These are phyloP conservation scores for Ennomos erosarius DNA, from an alignment of 2,888 invertebrate species.

Conservation along the genomic window DNA sequence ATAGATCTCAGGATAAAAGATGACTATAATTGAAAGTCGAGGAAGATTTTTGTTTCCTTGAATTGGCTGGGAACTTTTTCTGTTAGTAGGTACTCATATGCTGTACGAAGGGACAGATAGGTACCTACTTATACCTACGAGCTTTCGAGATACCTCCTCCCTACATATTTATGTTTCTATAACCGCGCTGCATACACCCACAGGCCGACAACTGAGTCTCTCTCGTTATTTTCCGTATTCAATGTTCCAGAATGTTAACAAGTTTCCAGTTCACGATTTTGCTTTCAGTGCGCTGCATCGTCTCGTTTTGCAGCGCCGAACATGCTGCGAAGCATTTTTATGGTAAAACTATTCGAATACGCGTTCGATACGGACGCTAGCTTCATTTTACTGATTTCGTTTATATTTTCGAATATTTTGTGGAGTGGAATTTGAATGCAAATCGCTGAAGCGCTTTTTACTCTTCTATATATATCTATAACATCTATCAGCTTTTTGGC, in stretches of 20 bases:
- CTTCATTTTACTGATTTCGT: conserved; percentile 28
- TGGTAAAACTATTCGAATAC: conserved; percentile 53
- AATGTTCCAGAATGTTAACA: conserved; percentile 64
- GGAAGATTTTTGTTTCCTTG: conserved; percentile 13
- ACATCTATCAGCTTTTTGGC: conserved; percentile 21
- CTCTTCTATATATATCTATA: conserved; percentile 2
- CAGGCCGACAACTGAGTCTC: conserved; percentile 47
- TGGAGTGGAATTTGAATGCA: conserved; percentile 26
- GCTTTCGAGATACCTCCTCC: conserved; percentile 11
- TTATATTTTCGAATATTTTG: conserved; percentile 28
- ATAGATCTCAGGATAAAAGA: conserved; percentile 16
- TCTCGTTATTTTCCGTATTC: conserved; percentile 62
- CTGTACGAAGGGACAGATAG: no score
- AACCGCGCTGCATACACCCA: conserved; percentile 26
- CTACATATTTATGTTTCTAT: conserved; percentile 28
- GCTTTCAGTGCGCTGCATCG: conserved; percentile 59
- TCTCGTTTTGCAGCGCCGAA: conserved; percentile 55
- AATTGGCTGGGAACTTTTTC: conserved; percentile 9
- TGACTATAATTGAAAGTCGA: conserved; percentile 12
- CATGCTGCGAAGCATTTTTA: conserved; percentile 48
- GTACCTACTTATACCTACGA: no score
- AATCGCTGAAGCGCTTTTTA: conserved; percentile 20
- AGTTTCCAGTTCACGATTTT: conserved; percentile 63
- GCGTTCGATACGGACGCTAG: conserved; percentile 37
- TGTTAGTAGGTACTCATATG: neutral